Conservation (phyloP, 2,888 invertebrate species). For the Phania funesta region DNA sequence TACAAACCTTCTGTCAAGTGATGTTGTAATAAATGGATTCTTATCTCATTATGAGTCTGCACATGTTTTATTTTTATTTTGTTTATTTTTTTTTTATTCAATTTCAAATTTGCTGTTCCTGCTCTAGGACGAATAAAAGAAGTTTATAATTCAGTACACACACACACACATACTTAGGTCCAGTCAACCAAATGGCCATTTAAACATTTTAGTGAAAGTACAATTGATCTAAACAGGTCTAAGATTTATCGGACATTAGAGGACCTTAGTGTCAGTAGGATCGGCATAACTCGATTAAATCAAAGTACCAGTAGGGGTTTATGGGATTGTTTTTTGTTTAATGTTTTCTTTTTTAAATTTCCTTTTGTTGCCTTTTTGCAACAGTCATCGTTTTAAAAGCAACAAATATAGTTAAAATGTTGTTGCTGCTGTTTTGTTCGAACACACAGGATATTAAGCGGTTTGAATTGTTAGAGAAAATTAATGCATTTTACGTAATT, state of each 20-base stretch:
- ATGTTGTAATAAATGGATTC: conserved; percentile 63
- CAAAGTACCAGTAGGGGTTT: conserved; percentile 57
- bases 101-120: conserved; percentile 36
- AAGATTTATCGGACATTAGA: background rate
- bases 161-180: no score
- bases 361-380: background rate
- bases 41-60: conserved; percentile 61
- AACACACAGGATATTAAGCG: background rate
- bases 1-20: conserved; percentile 43
- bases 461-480: conserved; percentile 51
- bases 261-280: background rate
- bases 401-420: background rate
- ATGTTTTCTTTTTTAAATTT: background rate
- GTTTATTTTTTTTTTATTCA: background rate
- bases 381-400: no score
- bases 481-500: no score
- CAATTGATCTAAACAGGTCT: conserved; percentile 53
- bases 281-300: conserved; percentile 41
- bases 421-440: background rate
- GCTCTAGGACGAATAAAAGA: background rate
- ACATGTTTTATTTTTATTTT: conserved; percentile 43
- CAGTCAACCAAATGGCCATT: background rate
- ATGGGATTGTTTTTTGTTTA: conserved; percentile 30
- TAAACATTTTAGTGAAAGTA: conserved; percentile 54
- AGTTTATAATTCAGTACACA: background rate